Conservation (phyloP, 2,888 invertebrate genomes). For the Junonia oenone region DNA sequence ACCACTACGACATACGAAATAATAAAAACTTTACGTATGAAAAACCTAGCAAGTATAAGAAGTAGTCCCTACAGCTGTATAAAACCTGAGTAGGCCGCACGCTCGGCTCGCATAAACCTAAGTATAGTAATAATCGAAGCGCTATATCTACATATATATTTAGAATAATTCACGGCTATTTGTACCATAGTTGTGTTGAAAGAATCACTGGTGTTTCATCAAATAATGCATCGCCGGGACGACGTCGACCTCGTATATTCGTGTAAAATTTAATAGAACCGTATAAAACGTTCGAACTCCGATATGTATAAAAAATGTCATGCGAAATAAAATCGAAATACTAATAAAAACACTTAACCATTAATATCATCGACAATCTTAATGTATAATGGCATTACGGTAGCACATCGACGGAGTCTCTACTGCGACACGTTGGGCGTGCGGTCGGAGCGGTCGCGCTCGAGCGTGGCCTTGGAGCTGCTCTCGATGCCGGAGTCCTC, state of each 20-base stretch:
- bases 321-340: constrained; percentile 31
- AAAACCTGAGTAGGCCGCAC: constrained; percentile 23
- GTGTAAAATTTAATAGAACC: constrained; percentile 8
- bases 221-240: constrained; percentile 14
- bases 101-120: constrained; percentile 31
- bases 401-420: constrained; percentile 24
- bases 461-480: constrained; percentile 79
- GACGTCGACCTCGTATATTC: not conserved
- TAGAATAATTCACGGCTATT: constrained; percentile 48
- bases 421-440: constrained; percentile 47
- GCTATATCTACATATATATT: constrained; percentile 40
- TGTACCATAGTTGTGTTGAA: constrained; percentile 54
- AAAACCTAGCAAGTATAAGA: constrained; percentile 48
- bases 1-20: constrained; percentile 52
- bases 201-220: constrained; percentile 16
- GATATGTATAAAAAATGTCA: constrained; percentile 51
- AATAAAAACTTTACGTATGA: constrained; percentile 62
- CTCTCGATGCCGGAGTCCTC: constrained; percentile 84
- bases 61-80: constrained; percentile 16
- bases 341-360: constrained; percentile 31
- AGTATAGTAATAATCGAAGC: constrained; percentile 41
- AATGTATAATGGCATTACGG: constrained; percentile 38
- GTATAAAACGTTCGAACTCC: constrained; percentile 29
- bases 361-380: constrained; percentile 30
- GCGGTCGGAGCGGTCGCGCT: constrained; percentile 53